Evolutionary conservation across 1,140 invertebrate genomes (phyloP), one percentile per base, ranked within the genome.

Genomic region (Bombus consobrinus): DNA sequence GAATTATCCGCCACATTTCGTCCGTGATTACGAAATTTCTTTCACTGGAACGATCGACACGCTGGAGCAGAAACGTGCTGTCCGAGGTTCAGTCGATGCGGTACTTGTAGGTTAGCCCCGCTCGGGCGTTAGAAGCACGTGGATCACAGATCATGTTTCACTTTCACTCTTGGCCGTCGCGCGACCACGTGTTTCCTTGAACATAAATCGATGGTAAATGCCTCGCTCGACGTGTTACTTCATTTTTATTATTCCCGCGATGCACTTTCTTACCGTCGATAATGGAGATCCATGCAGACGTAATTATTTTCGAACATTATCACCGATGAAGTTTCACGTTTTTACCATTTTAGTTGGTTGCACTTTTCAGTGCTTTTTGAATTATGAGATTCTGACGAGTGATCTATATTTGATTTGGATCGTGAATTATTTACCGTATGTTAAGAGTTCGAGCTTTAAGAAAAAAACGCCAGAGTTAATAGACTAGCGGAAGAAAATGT

Each of bases 71-170:
- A 18, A 66, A 18, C 73, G 64, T 73, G 75, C 34, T 59, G 25
- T 18, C 22, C 74, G 37, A 6, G 43, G 66, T 64, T 88, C 47
- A 34, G 47, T 32, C 15, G 28, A 15, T 28, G 39, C 68, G 57
- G 43, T 71, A 91, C 90, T 90, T 89, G 53, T 39, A 59, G 68
- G 83, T 78, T 57, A 39, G 72, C 73, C 15, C 0, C 8, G 59
- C 28, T 22, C 10, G 2, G 18, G 76, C 73, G 90, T 34, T 82
- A 81, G 62, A 59, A 89, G 59, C 91, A 92, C 91, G 91, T 92
- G 91, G 91, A 92, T 57, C 85, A 22, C 37, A 81, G 73, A 75
- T 79, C 83, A 84, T 92, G 81, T 88, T 91, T 92, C 84, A 92
- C 91, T 92, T 92, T 92, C 91, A 92, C 91, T 92, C 83, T 75